Base-by-base conservation (phyloP, 2,888 invertebrate species). In the Hypselothyrea guttata region DNA sequence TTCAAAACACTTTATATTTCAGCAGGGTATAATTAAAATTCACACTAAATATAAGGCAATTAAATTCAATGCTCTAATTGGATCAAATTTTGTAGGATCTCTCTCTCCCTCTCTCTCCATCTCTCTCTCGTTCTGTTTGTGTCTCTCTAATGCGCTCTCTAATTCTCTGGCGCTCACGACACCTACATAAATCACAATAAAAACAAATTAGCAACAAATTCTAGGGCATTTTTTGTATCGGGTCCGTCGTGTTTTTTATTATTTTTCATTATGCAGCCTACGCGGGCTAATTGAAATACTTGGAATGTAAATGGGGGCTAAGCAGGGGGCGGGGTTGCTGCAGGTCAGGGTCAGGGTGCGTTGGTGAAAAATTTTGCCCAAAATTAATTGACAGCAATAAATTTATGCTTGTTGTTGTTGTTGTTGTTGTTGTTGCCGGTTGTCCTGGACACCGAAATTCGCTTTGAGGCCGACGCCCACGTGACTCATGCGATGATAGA, bases 341-440 rank as follows among this genome's bases (percentile, higher is more conserved):
- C n/a, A n/a, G 56, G n/a, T 30, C n/a, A 30, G n/a, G 9, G 9
- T 22, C 22, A 22, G 27, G 28, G 16, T 9, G 59, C 54, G 59
- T 54, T 57, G 40, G n/a, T 54, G 35, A 41, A 65, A 78, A 71
- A 65, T 68, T 72, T 55, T 59, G 44, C 46, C 72, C 63, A 57
- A 73, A 84, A 81, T 81, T 84, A 84, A 81, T 81, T 82, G 69
- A 45, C 16, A 33, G 79, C 73, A 66, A 81, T 81, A 81, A 81
- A 84, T 81, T 82, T 70, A 54, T 63, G 52, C 41, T 61, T 38
- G 38, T 61, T n/a, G n/a, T n/a, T n/a, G 58, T 55, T 52, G 53
- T 62, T 51, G 44, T 66, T 67, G 45, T 55, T 57, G 53, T 47
- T 56, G 48, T 58, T 45, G 38, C 47, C 55, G 48, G 64, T 58